Base-by-base conservation (phyloP, 1,140 invertebrate species). In the Manduca sexta region DNA sequence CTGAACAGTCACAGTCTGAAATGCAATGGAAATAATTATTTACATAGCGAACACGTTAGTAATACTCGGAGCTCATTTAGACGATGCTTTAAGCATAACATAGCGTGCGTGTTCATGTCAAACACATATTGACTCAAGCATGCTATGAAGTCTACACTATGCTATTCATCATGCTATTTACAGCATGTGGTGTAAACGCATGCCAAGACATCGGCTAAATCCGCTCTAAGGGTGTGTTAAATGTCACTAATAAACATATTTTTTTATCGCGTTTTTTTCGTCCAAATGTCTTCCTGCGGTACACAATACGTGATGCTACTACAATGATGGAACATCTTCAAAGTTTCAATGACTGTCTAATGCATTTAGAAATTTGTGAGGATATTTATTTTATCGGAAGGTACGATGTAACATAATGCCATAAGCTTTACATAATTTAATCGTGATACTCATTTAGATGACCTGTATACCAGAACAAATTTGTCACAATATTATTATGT, bases 311-410 rank as follows among this genome's bases (percentile, higher is more conserved):
- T 46, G 68, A 71, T 71, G 74, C 68, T 76, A 68, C 69, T 68
- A 69, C 59, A 67, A 68, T 69, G 63, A 65, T 48, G 12, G 16
- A 17, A 16, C 33, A 44, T 11, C 21, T 26, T 26, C 21, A 8
- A 26, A 33, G 29, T 44, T 30, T 49, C 33, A 64, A 52, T 64
- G 70, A 79, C 77, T 74, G 75, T 79, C 61, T 58, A 68, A 54
- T 84, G 80, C 77, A 84, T 84, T 84, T 84, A 84, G 59, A 51
- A 60, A 66, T 69, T 69, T 52, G 60, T 60, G 41, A 48, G 54
- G 54, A 45, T 48, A 45, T 51, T 42, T 43, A 43, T 34, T 45
- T 45, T 12, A 45, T 45, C 31, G 30, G 43, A 34, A 15, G 15
- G 11, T 45, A 18, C 16, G 45, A 46, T 55, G 52, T 60, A 64